Base-by-base conservation (phyloP, 2,797 vertebrate genomes). In the Heteromormyrus szaboi region DNA sequence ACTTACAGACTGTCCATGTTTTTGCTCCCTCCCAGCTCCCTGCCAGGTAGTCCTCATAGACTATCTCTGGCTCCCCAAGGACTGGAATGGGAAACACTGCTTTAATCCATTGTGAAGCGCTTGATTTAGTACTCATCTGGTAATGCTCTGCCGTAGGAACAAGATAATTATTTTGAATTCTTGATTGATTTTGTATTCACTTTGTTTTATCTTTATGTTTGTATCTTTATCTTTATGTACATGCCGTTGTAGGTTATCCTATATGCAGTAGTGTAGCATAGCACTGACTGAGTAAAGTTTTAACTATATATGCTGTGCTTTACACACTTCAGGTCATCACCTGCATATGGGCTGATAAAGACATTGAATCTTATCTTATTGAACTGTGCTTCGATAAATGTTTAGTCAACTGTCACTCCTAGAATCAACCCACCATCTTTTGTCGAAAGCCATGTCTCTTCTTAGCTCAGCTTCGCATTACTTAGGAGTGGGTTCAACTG, bases 391-490 rank as follows among this genome's bases (percentile, higher is more conserved):
- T 94, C 93, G 91, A 94, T 94, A 91, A 93, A 93, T 94, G 93
- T 93, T 95, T 95, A 96, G 96, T 94, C 93, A 94, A 95, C 93
- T 94, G 90, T 92, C 48, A 48, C 48, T 76, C 59, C 17, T 68
- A 19, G 33, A 62, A 72, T 41, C 22, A 89, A 37, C 11, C 11
- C 81, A n/a, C 59, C 56, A 68, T 19, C 54, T 81, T 41, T 12
- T 85, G 9, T 44, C 0, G 8, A 68, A 86, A 51, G 2, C 11
- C 50, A 37, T 54, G 29, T 17, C 94, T 95, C 95, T 94, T 95
- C 94, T 95, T 95, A 94, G 95, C 95, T 95, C 95, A 95, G 95
- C 95, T 96, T 95, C 95, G 95, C 95, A 93, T 93, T 96, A 94
- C 94, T 87, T 91, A 93, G 93, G 94, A 95, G 94, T 94, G 95